Evolutionary conservation across 2,113 vertebrate genomes (phyloP).

Genomic region (Sander lucioperca): DNA sequence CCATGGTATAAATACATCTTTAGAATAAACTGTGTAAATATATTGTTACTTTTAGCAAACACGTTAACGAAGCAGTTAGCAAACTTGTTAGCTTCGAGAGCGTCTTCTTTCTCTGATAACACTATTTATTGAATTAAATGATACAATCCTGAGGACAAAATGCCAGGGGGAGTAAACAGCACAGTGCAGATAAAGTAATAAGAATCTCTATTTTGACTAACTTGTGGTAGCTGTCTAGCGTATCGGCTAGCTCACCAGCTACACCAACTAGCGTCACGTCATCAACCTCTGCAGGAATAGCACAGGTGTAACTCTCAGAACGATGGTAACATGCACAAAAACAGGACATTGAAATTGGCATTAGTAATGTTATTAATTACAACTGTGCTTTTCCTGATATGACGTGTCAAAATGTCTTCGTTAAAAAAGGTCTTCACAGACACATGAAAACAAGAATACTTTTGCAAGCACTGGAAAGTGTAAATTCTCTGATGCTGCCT

Average conservation of each 20-base stretch:
- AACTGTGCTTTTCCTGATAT: neutral
- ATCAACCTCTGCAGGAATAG: neutral
- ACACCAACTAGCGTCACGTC: neutral
- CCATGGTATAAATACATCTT: neutral
- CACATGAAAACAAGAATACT: too few relatives aligned
- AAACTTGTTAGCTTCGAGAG: neutral
- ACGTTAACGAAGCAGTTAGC: neutral
- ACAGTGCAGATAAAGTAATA: neutral
- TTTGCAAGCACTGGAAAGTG: neutral
- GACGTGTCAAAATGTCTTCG: neutral
- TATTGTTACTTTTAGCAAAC: neutral
- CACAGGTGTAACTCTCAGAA: neutral
- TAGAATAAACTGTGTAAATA: neutral
- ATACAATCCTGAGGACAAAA: neutral
- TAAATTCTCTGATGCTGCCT: too few relatives aligned
- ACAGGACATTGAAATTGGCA: neutral
- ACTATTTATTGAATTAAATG: neutral
- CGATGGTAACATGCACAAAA: neutral
- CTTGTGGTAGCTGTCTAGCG: neutral
- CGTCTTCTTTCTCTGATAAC: neutral
- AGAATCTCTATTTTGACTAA: neutral
- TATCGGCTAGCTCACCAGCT: neutral
- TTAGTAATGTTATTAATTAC: neutral
- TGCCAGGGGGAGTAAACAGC: neutral
- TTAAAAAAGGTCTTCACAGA: neutral